Evolutionary conservation across 2,888 invertebrate genomes (phyloP).

Genomic region (Polymixis flavicincta): DNA sequence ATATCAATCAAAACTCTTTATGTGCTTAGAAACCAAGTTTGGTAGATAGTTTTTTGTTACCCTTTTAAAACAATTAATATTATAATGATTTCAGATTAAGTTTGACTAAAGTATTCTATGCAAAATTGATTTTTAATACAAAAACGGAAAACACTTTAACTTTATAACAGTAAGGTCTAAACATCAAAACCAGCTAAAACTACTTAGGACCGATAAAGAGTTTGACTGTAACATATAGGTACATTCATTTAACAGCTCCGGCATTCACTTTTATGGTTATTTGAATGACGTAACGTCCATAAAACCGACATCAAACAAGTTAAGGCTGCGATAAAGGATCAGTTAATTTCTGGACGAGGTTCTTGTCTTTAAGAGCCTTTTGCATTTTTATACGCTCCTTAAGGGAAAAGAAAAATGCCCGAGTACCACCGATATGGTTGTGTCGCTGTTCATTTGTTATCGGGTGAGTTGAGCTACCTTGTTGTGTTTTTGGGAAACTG

Average conservation of each 20-base stretch:
- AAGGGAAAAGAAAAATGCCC: too few species aligned
- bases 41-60: too few species aligned
- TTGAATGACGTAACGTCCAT: conserved; percentile 63
- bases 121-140: neutral
- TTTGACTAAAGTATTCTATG: neutral
- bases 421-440: conserved; percentile 13
- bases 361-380: conserved; percentile 24
- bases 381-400: conserved; percentile 18
- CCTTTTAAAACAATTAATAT: neutral
- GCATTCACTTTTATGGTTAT: conserved; percentile 69
- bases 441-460: neutral
- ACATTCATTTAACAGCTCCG: conserved; percentile 58
- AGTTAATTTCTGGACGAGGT: conserved; percentile 62
- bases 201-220: neutral
- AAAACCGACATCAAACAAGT: conserved; percentile 61
- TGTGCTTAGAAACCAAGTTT: neutral
- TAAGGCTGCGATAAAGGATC: conserved; percentile 59
- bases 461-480: neutral
- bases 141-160: neutral
- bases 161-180: too few species aligned
- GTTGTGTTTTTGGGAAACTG: neutral
- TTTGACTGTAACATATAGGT: conserved; percentile 9
- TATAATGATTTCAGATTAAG: neutral
- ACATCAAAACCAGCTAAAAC: too few species aligned
- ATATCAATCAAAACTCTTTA: neutral